Percentiles rank a stretch among this genome's conserved stretches.
These are phyloP conservation scores for Tenodera sinensis DNA, from an alignment of 2,888 invertebrate genomes.

Conservation along the genomic window DNA sequence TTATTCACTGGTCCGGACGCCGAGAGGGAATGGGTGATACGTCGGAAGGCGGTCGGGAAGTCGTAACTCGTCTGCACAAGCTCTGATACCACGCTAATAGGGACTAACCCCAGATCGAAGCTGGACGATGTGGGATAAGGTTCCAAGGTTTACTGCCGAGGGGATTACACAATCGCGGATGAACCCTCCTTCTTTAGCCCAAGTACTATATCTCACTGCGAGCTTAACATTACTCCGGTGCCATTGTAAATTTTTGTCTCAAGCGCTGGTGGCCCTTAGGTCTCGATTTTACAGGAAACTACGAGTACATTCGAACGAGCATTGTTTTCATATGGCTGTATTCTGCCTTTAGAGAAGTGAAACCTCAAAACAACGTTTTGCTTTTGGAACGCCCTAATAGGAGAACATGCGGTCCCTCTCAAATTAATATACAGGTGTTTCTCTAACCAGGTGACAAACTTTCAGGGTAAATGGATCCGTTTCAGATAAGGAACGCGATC, in stretches of 20 bases:
- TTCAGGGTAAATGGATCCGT: too few relatives aligned
- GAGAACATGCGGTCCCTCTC: too few relatives aligned
- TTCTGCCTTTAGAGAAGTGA: neutral
- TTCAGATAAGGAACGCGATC: too few relatives aligned
- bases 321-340: neutral
- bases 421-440: too few relatives aligned
- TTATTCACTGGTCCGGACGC: neutral
- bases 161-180: neutral
- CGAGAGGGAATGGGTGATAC: neutral
- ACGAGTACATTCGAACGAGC: neutral
- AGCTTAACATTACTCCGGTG: neutral
- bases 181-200: neutral
- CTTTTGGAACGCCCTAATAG: too few relatives aligned
- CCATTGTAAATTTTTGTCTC: neutral
- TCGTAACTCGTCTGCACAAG: neutral
- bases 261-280: neutral
- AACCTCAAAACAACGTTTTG: too few relatives aligned
- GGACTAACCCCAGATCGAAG: neutral
- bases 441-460: too few relatives aligned
- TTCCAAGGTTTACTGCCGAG: neutral
- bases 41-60: neutral
- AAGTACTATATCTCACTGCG: neutral
- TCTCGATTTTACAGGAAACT: neutral
- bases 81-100: neutral
- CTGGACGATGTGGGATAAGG: neutral